Conservation (phyloP, 1,140 invertebrate genomes). For the Hypsibius dujardini region DNA sequence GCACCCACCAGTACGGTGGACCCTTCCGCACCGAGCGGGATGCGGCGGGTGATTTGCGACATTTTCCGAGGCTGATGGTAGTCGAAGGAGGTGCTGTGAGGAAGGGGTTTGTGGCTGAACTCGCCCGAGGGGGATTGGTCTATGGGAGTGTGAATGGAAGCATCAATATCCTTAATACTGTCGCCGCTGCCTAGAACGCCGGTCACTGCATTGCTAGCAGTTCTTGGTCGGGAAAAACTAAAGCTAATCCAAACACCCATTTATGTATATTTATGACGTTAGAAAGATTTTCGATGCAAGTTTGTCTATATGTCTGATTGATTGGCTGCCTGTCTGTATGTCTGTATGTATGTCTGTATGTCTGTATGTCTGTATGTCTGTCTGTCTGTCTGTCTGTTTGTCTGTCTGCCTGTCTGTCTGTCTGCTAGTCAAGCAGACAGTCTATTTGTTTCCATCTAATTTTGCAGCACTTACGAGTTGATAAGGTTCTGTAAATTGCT, state of each 20-base stretch:
- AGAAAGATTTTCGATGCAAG: no score
- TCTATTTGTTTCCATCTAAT: background rate
- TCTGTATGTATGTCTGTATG: no score
- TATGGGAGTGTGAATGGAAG: background rate
- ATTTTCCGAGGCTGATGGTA: background rate
- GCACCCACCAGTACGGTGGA: conserved; percentile 70
- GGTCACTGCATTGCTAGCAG: conserved; percentile 21
- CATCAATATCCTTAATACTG: background rate
- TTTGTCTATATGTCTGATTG: no score
- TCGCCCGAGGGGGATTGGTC: background rate
- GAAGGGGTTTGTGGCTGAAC: background rate
- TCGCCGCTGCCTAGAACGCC: background rate
- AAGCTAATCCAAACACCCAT: no score
- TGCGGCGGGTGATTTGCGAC: conserved; percentile 51
- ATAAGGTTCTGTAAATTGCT: conserved; percentile 18
- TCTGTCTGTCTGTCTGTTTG: no score
- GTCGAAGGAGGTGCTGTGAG: background rate
- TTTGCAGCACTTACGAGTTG: conserved; percentile 13
- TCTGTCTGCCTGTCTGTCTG: no score
- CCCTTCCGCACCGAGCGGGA: conserved; percentile 69
- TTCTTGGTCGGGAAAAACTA: conserved; percentile 26
- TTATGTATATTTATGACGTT: no score
- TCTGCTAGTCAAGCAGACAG: no score
- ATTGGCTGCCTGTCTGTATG: no score
- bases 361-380: no score